phyloP scores from a whole-genome alignment of 2,888 invertebrate genomes.

The Baccha elongata region DNA sequence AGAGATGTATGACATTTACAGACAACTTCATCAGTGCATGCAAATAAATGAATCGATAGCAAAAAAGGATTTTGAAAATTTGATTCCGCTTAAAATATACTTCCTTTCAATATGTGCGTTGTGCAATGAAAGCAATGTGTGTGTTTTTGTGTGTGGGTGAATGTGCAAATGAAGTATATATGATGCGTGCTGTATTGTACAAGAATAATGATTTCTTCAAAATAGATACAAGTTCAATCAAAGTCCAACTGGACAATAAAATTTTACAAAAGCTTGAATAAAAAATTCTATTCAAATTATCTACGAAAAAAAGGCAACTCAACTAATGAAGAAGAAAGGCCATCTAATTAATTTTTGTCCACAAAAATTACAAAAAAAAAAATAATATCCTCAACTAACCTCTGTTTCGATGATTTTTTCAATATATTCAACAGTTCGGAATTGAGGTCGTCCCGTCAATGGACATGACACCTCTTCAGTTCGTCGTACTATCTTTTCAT shows the following conservation, averaged over 20 bases:
- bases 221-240: not conserved
- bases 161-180: constrained; percentile 5
- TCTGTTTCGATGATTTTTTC: constrained; percentile 98
- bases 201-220: constrained; percentile 6
- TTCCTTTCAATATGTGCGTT: not conserved
- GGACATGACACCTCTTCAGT: constrained; percentile 95
- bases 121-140: not conserved
- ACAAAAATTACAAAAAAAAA: constrained; percentile 1
- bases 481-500: constrained; percentile 92
- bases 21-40: too few species aligned
- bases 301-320: not conserved
- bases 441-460: constrained; percentile 91
- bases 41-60: too few species aligned
- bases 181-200: constrained; percentile 2
- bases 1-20: too few species aligned
- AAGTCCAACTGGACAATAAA: not conserved
- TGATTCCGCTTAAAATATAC: not conserved
- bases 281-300: not conserved
- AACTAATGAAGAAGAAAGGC: not conserved
- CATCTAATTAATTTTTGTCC: not conserved
- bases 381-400: constrained; percentile 85
- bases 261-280: constrained; percentile 8
- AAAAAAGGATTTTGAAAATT: too few species aligned
- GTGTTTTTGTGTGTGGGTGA: not conserved
- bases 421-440: constrained; percentile 96